Conservation (phyloP, 2,888 invertebrate genomes). For the Volucella zonaria region DNA sequence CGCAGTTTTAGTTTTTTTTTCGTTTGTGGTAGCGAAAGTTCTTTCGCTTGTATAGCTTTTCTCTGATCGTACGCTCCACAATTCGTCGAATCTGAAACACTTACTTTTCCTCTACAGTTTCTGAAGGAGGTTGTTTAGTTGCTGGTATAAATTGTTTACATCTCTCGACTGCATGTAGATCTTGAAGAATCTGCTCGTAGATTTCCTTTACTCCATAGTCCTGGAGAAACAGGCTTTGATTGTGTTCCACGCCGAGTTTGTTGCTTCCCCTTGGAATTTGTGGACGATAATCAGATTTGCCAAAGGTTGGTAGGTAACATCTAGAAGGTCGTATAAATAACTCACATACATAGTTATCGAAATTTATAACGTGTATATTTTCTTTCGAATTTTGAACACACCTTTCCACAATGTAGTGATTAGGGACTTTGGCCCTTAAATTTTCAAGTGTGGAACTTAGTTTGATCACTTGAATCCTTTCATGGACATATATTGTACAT, state of each 20-base stretch:
- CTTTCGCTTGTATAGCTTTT: too few relatives aligned
- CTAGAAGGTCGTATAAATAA: background rate
- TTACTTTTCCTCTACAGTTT: constrained; percentile 13
- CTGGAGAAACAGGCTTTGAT: background rate
- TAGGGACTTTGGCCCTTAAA: background rate
- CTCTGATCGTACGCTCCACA: too few relatives aligned
- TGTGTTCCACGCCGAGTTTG: background rate
- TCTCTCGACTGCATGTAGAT: constrained; percentile 7
- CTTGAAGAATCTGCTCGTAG: constrained; percentile 15
- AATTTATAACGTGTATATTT: background rate
- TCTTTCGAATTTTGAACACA: background rate
- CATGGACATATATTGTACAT: constrained; percentile 3
- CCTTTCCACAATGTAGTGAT: background rate
- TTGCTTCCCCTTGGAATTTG: constrained; percentile 6
- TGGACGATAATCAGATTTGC: background rate
- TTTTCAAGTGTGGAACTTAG: background rate
- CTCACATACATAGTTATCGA: background rate
- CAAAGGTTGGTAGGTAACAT: background rate
- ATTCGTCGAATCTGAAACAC: too few relatives aligned
- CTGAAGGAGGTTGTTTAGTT: constrained; percentile 5
- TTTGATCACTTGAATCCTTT: constrained; percentile 6
- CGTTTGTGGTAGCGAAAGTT: too few relatives aligned
- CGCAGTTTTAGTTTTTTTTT: too few relatives aligned
- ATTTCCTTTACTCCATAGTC: constrained; percentile 14
- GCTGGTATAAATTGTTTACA: background rate